Evolutionary conservation across 2,888 invertebrate genomes (phyloP).

Genomic region (Netelia inedita): DNA sequence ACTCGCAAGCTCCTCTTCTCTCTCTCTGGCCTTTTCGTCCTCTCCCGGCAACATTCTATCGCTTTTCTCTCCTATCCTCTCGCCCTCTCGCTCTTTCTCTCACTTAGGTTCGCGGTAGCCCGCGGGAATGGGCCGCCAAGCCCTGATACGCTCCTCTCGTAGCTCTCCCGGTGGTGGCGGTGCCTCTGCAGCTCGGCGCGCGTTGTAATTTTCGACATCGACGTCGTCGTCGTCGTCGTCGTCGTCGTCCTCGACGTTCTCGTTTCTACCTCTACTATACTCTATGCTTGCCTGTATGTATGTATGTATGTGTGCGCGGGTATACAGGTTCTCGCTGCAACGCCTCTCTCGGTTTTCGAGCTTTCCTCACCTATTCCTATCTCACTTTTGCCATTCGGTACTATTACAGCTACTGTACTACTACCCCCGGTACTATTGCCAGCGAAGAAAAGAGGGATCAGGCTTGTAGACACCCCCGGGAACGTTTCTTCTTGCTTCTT

Average conservation of each 20-base stretch:
- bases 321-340: conserved; percentile 41
- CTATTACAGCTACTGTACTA: conserved; percentile 11
- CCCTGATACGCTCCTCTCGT: conserved; percentile 60
- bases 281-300: background rate
- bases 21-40: conserved; percentile 15
- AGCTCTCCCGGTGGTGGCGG: conserved; percentile 24
- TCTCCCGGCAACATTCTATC: conserved; percentile 6
- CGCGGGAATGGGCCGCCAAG: conserved; percentile 64
- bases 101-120: conserved; percentile 55
- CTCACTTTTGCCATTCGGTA: conserved; percentile 38
- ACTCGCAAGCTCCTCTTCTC: conserved; percentile 29
- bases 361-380: conserved; percentile 19
- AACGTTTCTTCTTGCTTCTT: conserved; percentile 41
- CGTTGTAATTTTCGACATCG: conserved; percentile 67
- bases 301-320: background rate
- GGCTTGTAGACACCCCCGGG: conserved; percentile 17
- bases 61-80: conserved; percentile 12
- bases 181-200: conserved; percentile 29
- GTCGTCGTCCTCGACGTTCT: conserved; percentile 31
- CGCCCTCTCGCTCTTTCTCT: conserved; percentile 13
- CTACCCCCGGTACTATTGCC: conserved; percentile 19
- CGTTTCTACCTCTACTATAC: background rate
- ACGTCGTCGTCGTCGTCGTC: conserved; percentile 43
- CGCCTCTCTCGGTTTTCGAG: conserved; percentile 47
- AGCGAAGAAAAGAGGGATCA: background rate